Conservation (phyloP, 2,113 vertebrate genomes). For the Holacanthus passer region DNA sequence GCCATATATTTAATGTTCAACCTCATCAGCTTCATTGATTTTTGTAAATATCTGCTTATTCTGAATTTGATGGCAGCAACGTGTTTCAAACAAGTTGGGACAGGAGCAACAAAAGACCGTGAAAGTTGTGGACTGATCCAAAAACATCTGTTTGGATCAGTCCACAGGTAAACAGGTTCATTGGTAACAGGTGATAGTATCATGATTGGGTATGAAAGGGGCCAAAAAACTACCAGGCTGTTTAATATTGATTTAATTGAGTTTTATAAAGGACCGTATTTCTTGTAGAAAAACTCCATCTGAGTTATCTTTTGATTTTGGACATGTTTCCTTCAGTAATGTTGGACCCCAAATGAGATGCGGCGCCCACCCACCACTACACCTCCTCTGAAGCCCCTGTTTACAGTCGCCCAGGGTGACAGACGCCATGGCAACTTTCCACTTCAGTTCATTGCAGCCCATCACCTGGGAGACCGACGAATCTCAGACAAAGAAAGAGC, state of each 20-base stretch:
- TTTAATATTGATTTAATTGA: background rate
- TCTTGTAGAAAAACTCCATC: background rate
- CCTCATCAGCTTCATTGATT: no score
- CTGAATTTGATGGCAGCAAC: no score
- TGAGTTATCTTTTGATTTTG: background rate
- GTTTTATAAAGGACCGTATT: background rate
- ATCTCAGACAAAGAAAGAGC: constrained; percentile 72
- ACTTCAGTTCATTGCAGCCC: constrained; percentile 80
- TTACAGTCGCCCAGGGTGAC: constrained; percentile 86
- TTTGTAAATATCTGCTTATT: no score
- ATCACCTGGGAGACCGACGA: constrained; percentile 83
- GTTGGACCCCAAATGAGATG: constrained; percentile 32
- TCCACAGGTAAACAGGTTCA: no score
- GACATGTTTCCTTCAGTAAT: constrained; percentile 20
- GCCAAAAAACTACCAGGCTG: background rate
- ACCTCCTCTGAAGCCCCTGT: constrained; percentile 75
- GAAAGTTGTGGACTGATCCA: no score
- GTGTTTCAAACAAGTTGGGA: no score
- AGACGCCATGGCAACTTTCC: constrained; percentile 77
- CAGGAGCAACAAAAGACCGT: no score
- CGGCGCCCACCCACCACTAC: constrained; percentile 46
- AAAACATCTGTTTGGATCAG: no score
- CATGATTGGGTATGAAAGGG: no score
- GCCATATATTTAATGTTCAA: no score
- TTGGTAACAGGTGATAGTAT: no score